Percentiles rank a stretch among this genome's conserved stretches.
Evolutionary conservation across 2,113 vertebrate genomes (phyloP).

Genomic region (Gymnobelideus leadbeateri): DNA sequence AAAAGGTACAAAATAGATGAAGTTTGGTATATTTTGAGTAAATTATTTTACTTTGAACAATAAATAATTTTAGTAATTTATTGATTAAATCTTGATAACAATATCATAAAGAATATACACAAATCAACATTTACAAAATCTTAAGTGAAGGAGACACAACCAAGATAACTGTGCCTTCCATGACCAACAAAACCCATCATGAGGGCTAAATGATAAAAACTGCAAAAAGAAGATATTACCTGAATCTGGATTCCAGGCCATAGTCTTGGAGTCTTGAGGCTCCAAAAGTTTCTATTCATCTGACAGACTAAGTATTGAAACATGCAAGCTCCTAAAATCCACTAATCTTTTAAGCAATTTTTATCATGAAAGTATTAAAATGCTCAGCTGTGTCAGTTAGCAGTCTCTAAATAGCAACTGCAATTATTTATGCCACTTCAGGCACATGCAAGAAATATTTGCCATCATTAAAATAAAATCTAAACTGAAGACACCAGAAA

Average conservation of each 20-base stretch:
- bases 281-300: constrained; percentile 79
- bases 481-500: constrained; percentile 42
- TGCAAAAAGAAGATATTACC: constrained; percentile 80
- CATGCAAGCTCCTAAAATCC: constrained; percentile 64
- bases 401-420: constrained; percentile 71
- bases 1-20: constrained; percentile 41
- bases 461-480: constrained; percentile 67
- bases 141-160: neutral
- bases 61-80: neutral
- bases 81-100: neutral
- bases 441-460: constrained; percentile 83
- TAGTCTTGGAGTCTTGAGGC: constrained; percentile 81
- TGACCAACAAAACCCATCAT: constrained; percentile 37
- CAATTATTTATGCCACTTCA: constrained; percentile 73
- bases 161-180: constrained; percentile 48
- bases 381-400: constrained; percentile 77
- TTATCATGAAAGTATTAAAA: constrained; percentile 77
- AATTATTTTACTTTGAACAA: constrained; percentile 42
- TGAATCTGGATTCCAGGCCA: constrained; percentile 81
- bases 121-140: constrained; percentile 6
- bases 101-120: neutral
- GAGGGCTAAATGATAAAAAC: constrained; percentile 67
- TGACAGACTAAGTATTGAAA: constrained; percentile 74
- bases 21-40: constrained; percentile 4
- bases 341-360: constrained; percentile 61